Base-by-base conservation (phyloP, 2,888 invertebrate genomes). In the Oscheius myriophilus region DNA sequence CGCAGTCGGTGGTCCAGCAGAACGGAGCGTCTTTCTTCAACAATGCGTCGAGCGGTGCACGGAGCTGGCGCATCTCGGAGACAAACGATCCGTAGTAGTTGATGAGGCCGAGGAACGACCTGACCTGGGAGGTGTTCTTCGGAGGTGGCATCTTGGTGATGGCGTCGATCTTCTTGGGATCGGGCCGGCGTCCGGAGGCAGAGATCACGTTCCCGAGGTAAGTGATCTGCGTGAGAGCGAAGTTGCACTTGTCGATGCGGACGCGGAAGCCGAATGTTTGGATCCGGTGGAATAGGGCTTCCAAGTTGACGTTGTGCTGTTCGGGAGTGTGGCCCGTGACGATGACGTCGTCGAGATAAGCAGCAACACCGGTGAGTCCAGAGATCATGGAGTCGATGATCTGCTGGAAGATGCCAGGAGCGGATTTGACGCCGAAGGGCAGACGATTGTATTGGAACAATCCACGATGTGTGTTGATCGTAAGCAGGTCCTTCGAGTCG, bases 381-480 rank as follows among this genome's bases (percentile, higher is more conserved):
- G n/a, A n/a, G n/a, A n/a, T n/a, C n/a, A n/a, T n/a, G 16, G 9
- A 81, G 26, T 18, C 73, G 71, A 81, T 76, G 4, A 71, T 39
- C 21, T 55, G 45, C 52, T 82, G 82, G 49, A 82, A 81, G 12
- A 81, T 78, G 0, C 57, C 58, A 11, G 82, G 82, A 0, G 76
- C 82, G 6, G 74, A 67, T 23, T 71, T 73, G 0, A 80, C 58
- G 33, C 82, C 82, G 45, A 83, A 83, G 0, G 78, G 73, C 12
- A 82, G 43, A 14, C 80, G 26, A 39, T 78, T 63, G 53, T 73
- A 80, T 26, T 62, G 51, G 51, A 70, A 80, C 43, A 82, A 43
- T 11, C 80, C 78, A n/a, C 39, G 43, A 52, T 80, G 80, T 0
- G 81, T 81, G 46, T 75, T 82, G 23, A 76, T 65, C 4, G 49